Percentiles rank a stretch among this genome's conserved stretches.
These are phyloP conservation scores for Rhamphomyia laevipes DNA, from an alignment of 2,888 invertebrate species.

Conservation along the genomic window DNA sequence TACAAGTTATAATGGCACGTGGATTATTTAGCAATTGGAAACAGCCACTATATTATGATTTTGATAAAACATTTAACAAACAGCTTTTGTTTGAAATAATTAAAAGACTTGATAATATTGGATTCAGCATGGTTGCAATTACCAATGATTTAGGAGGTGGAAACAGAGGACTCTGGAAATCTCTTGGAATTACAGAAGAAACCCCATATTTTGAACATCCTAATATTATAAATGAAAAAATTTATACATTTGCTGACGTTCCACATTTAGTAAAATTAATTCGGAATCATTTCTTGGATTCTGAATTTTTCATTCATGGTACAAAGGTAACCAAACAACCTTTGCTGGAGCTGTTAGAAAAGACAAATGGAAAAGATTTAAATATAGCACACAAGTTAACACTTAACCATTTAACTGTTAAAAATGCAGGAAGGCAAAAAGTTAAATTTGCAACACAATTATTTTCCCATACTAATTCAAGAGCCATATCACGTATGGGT, in stretches of 20 bases:
- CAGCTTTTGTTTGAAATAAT: too few relatives aligned
- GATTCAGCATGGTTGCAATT: too few relatives aligned
- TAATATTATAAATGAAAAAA: too few relatives aligned
- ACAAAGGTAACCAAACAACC: slow-evolving; percentile 2
- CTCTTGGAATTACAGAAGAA: slow-evolving; percentile 10
- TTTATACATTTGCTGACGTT: too few relatives aligned
- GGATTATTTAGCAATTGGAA: slow-evolving; percentile 9
- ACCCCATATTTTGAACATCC: too few relatives aligned
- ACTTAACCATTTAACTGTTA: too few relatives aligned
- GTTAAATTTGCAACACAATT: slow-evolving; percentile 7
- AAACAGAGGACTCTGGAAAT: slow-evolving; percentile 3
- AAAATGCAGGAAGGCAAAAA: too few relatives aligned
- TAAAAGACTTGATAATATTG: too few relatives aligned
- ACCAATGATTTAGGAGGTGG: too few relatives aligned
- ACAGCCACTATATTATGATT: slow-evolving; percentile 11
- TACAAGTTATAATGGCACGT: too few relatives aligned
- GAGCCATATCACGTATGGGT: slow-evolving; percentile 9
- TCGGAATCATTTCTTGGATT: slow-evolving; percentile 7
- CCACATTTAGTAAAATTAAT: too few relatives aligned
- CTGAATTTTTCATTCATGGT: background rate
- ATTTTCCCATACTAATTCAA: slow-evolving; percentile 4
- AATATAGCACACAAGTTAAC: too few relatives aligned
- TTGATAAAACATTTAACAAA: slow-evolving; percentile 5
- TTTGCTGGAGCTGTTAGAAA: background rate
- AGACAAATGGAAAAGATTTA: background rate